Conservation (phyloP, 1,140 invertebrate genomes). For the Lutraria rhynchaena region DNA sequence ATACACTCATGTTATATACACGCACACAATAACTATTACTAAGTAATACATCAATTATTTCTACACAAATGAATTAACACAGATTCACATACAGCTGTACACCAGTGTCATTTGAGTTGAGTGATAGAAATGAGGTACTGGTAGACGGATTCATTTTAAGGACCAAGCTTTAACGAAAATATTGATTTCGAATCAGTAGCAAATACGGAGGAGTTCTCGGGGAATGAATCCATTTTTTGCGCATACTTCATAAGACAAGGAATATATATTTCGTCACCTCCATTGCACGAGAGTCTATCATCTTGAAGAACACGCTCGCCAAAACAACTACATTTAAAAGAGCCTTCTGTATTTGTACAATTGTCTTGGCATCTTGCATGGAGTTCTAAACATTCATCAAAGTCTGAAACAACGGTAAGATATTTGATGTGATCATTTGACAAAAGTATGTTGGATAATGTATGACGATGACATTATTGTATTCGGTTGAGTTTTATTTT, state of each 20-base stretch:
- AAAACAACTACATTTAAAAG: slow-evolving; percentile 37
- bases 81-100: no score
- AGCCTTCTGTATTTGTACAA: slow-evolving; percentile 52
- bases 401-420: no score
- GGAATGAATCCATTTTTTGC: background rate
- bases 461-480: no score
- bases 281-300: slow-evolving; percentile 24
- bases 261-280: background rate
- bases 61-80: no score
- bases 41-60: no score
- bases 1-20: no score
- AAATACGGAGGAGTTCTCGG: background rate
- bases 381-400: slow-evolving; percentile 35
- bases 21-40: no score
- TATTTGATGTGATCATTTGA: no score
- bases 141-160: background rate
- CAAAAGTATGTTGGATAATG: no score
- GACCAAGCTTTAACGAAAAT: background rate
- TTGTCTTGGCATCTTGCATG: slow-evolving; percentile 58
- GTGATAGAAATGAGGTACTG: background rate
- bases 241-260: background rate
- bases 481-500: no score
- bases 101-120: background rate
- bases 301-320: background rate
- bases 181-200: background rate